Evolutionary conservation across 2,797 vertebrate species (phyloP).

Genomic region (Euphonia xanthogaster): DNA sequence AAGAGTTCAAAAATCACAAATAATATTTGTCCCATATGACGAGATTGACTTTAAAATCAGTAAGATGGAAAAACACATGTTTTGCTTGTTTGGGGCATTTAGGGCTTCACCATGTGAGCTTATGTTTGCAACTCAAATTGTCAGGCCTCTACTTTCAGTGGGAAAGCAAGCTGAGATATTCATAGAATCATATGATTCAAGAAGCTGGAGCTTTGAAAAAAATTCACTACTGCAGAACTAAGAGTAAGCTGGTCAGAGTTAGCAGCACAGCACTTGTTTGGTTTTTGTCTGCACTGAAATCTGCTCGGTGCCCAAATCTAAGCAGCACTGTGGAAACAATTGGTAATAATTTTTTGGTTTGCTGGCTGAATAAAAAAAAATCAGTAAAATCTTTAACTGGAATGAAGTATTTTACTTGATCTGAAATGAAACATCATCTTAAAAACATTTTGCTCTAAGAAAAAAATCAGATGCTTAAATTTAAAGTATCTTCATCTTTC

Average conservation of each 20-base stretch:
- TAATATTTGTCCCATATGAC: neutral
- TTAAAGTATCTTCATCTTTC: neutral
- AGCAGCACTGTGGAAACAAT: neutral
- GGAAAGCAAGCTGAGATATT: neutral
- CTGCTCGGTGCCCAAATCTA: neutral
- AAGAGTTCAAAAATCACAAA: neutral
- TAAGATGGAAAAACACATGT: neutral
- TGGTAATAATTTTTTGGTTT: neutral
- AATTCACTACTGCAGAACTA: neutral
- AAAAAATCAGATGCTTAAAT: neutral
- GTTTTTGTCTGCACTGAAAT: neutral
- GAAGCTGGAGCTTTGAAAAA: slow-evolving; percentile 23
- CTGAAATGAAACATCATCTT: neutral
- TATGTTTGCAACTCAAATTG: neutral
- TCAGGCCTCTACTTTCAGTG: neutral
- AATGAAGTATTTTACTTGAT: neutral
- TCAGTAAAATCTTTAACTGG: neutral
- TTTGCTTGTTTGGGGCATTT: neutral
- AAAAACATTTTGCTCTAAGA: neutral
- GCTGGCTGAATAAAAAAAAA: neutral
- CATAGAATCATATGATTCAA: neutral
- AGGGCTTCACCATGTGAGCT: neutral
- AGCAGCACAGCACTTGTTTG: neutral
- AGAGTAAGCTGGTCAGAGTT: neutral
- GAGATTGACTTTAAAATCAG: neutral